Base-by-base conservation (phyloP, 2,888 invertebrate genomes). In the Machimus rusticus region DNA sequence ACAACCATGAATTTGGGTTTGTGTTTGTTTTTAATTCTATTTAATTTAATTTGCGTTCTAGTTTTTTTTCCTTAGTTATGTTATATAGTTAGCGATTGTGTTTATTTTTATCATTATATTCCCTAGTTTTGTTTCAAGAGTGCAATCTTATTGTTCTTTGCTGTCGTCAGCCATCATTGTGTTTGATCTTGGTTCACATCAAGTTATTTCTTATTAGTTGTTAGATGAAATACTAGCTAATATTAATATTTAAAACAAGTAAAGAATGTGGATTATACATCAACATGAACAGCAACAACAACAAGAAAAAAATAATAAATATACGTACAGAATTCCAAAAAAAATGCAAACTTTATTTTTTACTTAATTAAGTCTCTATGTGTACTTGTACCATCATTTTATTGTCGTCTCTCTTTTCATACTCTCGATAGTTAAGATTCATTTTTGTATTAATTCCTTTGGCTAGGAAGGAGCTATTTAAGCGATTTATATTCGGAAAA, bases 321-420 rank as follows among this genome's bases (percentile, higher is more conserved):
- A 66, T 82, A 82, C 82, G 82, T 82, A 82, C 82, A 82, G 82
- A 82, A 82, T 82, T 82, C 82, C 82, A 82, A 82, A 76, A 37
- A 74, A 74, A 39, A 16, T 37, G 76, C 66, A 66, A 66, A 66
- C 66, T 66, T 76, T 74, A 74, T 74, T 76, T 76, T 66, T 74
- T 28, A 6, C 28, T 74, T 76, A 76, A 28, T 81, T 81, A 81
- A 55, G 28, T 16, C 34, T 76, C 39, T 37, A 37, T 76, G 39
- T 76, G 76, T 37, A 76, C 34, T 78, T 84, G 31, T 31, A 55
- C 31, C 23, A 81, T 81, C 34, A 81, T 39, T 81, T 81, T 55
- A 57, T 82, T 23, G 19, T 57, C 57, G 23, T 66, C 46, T 82
- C 23, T 82, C 74, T 86, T 86, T 76, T 74, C 86, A 46, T 76